Percentiles rank a stretch among this genome's conserved stretches.
Evolutionary conservation across 2,888 invertebrate genomes (phyloP).

Genomic region (Phortica okadai): DNA sequence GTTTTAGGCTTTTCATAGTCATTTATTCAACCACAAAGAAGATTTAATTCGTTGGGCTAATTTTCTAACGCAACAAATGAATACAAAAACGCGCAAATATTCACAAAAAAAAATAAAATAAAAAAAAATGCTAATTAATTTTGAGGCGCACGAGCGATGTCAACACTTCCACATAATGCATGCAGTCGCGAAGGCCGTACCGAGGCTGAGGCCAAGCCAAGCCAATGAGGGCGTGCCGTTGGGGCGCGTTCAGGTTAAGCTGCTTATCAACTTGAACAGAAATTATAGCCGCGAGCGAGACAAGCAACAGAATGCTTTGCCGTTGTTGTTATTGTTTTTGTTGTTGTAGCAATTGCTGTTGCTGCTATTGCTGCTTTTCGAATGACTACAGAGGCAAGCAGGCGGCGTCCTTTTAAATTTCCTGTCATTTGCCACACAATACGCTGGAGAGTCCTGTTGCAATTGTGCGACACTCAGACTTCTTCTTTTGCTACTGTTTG

Average conservation of each 20-base stretch:
- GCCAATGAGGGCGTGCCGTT: not conserved
- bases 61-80: not conserved
- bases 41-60: not conserved
- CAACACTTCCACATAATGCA: constrained; percentile 14
- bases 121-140: constrained; percentile 56
- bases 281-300: constrained; percentile 69
- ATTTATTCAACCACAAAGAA: not conserved
- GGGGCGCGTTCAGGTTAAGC: constrained; percentile 60
- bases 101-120: not conserved
- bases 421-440: constrained; percentile 71
- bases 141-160: constrained; percentile 50
- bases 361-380: constrained; percentile 45
- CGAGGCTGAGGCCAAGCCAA: not conserved
- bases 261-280: constrained; percentile 70
- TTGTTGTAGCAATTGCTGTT: constrained; percentile 41
- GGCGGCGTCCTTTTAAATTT: constrained; percentile 68
- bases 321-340: constrained; percentile 47
- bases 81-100: not conserved
- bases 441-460: constrained; percentile 65
- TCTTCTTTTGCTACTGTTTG: constrained; percentile 33
- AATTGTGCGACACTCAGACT: constrained; percentile 55
- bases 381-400: constrained; percentile 59
- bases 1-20: no score
- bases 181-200: not conserved
- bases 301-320: constrained; percentile 59